Evolutionary conservation across 1,140 invertebrate species (phyloP), one percentile per base, ranked within the genome.

Genomic region (Pseudoatta argentina): DNA sequence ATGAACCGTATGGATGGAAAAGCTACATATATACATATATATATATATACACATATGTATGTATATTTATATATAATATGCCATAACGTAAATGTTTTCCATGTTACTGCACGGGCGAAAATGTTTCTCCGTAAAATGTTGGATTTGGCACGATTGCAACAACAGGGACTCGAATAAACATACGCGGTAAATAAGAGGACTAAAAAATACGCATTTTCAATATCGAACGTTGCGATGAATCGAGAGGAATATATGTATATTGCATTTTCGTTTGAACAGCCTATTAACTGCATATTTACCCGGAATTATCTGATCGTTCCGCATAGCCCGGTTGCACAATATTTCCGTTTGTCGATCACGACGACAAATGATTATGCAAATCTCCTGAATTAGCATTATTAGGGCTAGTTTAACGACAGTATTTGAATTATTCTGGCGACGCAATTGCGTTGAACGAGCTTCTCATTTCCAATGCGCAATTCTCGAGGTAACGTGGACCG

Each of bases 201-300:
- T n/a, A n/a, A 81, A 81, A 81, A 81, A 81, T 81, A 72, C 18
- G 6, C 12, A 30, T 14, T 81, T 57, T 21, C 1, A 71, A 72
- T 81, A 81, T 71, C 6, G 34, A 12, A 27, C 2, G 4, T 16
- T 21, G n/a, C 4, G 51, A 7, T 16, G 21, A 71, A 66, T 16
- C 4, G 53, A 48, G 44, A 6, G 39, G 3, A 12, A 67, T 18
- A 27, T 59, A 78, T 8, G 6, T 59, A 78, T 48, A 51, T 64
- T 77, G 21, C 61, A 27, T 51, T 72, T 72, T 16, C 16, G 8
- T 57, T 55, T n/a, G 14, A 39, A 81, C 30, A 24, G 66, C 16
- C 21, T 59, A 72, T 81, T 81, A 81, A 59, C 21, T n/a, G 16
- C 12, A 75, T 75, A 75, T 75, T 75, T 75, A 44, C 3, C 72